Evolutionary conservation across 1,140 invertebrate genomes (phyloP).

Genomic region (Sminthurinus signatus): DNA sequence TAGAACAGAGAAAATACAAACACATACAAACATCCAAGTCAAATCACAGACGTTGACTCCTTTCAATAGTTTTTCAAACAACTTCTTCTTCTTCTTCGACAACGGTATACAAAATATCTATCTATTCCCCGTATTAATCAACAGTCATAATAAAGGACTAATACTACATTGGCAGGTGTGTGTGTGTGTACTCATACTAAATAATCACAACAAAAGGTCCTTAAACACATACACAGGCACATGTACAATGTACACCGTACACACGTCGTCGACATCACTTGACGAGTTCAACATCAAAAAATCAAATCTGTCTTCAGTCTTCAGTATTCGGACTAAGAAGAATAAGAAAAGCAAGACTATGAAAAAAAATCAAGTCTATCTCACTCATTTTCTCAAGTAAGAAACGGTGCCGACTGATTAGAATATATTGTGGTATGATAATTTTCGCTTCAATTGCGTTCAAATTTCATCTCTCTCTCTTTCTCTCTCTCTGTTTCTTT

Average conservation of each 20-base stretch:
- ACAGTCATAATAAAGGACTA: not conserved
- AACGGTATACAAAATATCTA: not conserved
- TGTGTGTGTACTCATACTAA: not conserved
- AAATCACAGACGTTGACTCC: no score
- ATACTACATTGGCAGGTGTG: not conserved
- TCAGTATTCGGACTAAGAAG: no score
- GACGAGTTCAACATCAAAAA: no score
- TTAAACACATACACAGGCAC: constrained; percentile 3
- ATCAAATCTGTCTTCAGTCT: no score
- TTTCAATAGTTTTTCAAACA: no score
- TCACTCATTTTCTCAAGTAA: constrained; percentile 8
- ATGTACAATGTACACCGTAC: not conserved
- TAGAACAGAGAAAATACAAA: no score
- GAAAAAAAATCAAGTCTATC: not conserved
- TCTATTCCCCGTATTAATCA: not conserved
- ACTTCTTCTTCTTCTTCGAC: not conserved
- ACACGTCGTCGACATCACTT: not conserved
- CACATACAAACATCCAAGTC: no score
- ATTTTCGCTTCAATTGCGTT: constrained; percentile 35
- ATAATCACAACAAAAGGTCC: constrained; percentile 1
- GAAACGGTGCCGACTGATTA: constrained; percentile 32
- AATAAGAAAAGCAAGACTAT: no score
- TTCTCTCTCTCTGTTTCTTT: no score
- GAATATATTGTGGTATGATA: constrained; percentile 37
- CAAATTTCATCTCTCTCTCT: constrained; percentile 13